phyloP scores from a whole-genome alignment of 2,888 invertebrate species.

The Orgyia antiqua region DNA sequence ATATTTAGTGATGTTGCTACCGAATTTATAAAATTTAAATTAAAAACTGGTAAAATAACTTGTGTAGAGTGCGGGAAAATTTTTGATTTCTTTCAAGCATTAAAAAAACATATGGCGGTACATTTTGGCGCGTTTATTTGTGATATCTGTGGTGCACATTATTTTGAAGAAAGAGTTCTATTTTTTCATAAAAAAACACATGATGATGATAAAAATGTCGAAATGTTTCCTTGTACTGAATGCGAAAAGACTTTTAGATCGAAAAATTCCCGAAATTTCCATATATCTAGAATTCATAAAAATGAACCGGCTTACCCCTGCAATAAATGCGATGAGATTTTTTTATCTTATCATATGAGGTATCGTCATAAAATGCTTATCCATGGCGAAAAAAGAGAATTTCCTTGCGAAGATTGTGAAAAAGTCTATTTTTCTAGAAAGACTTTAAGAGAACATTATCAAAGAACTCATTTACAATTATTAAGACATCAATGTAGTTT shows the following conservation, averaged over 20 bases:
- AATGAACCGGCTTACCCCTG: constrained; percentile 35
- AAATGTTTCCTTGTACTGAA: constrained; percentile 43
- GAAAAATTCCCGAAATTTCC: constrained; percentile 31
- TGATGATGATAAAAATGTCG: constrained; percentile 31
- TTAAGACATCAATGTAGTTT: constrained; percentile 52
- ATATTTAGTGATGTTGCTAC: constrained; percentile 29
- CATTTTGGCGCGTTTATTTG: constrained; percentile 45
- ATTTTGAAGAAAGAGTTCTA: constrained; percentile 44
- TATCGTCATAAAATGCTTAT: constrained; percentile 37
- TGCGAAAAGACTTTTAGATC: constrained; percentile 42
- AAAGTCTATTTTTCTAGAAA: constrained; percentile 41
- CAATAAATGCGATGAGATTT: constrained; percentile 30
- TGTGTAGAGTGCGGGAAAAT: constrained; percentile 40
- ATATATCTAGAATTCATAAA: constrained; percentile 30
- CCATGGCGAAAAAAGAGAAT: constrained; percentile 34
- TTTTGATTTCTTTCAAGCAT: constrained; percentile 38
- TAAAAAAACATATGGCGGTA: constrained; percentile 40
- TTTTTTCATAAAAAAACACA: constrained; percentile 34
- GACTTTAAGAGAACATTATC: constrained; percentile 37
- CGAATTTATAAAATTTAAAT: constrained; percentile 50
- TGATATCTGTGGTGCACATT: constrained; percentile 42
- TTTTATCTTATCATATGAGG: constrained; percentile 25
- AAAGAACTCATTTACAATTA: constrained; percentile 35
- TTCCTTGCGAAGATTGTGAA: constrained; percentile 40
- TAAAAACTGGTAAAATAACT: constrained; percentile 35